Percentiles rank a stretch among this genome's conserved stretches.
Conservation (phyloP, 1,140 invertebrate genomes). For the Atta colombica region DNA sequence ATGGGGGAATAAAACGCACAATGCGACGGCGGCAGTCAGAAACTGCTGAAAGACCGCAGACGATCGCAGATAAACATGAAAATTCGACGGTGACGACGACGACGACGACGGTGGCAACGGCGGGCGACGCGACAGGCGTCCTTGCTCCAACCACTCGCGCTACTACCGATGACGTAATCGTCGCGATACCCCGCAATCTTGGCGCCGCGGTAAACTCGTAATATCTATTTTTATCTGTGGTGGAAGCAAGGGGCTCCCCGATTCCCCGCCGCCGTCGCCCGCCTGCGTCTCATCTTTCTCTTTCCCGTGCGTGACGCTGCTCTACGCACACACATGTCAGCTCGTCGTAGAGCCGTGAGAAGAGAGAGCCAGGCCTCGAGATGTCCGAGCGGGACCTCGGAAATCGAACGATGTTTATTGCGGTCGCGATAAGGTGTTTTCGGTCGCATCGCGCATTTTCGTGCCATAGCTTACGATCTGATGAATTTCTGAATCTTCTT, state of each 20-base stretch:
- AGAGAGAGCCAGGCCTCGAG: slow-evolving; percentile 3
- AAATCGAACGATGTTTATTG: slow-evolving; percentile 54
- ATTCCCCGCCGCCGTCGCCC: slow-evolving; percentile 27
- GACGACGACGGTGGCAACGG: slow-evolving; percentile 66
- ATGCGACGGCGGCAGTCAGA: neutral
- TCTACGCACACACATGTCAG: neutral
- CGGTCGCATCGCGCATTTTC: slow-evolving; percentile 7
- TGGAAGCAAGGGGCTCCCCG: slow-evolving; percentile 76
- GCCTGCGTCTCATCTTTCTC: neutral
- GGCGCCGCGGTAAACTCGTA: slow-evolving; percentile 85
- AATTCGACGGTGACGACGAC: slow-evolving; percentile 55
- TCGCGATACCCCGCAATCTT: slow-evolving; percentile 86
- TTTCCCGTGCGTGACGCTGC: slow-evolving; percentile 6
- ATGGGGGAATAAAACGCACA: slow-evolving; percentile 30
- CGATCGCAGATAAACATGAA: slow-evolving; percentile 69
- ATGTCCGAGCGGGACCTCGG: slow-evolving; percentile 22
- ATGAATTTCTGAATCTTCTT: neutral
- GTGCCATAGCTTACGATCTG: neutral
- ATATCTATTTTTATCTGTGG: slow-evolving; percentile 85
- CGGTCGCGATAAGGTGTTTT: slow-evolving; percentile 47
- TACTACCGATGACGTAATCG: slow-evolving; percentile 84
- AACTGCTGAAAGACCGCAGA: slow-evolving; percentile 49
- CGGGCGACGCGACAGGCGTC: slow-evolving; percentile 78
- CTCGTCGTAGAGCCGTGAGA: too few relatives aligned
- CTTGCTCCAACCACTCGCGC: slow-evolving; percentile 80